Evolutionary conservation across 2,888 invertebrate genomes (phyloP).

Genomic region (Drosophila rubida): DNA sequence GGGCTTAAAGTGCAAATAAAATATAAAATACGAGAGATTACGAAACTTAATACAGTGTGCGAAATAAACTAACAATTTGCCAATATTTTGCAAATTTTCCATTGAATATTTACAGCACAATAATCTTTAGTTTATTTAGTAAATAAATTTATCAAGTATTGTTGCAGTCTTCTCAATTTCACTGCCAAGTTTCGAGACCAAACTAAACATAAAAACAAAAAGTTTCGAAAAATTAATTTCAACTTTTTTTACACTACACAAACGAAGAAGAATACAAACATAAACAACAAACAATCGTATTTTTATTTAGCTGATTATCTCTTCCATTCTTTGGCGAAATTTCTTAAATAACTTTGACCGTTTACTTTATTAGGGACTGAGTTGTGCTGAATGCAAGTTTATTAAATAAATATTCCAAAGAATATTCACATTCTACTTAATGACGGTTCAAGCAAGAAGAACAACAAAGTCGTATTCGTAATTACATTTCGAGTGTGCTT

Average conservation of each 20-base stretch:
- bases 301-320: background rate
- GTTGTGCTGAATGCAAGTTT: conserved; percentile 2
- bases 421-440: conserved; percentile 44
- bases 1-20: background rate
- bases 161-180: too few relatives aligned
- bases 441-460: conserved; percentile 13
- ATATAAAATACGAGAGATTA: background rate
- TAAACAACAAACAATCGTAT: too few relatives aligned
- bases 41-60: too few relatives aligned
- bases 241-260: too few relatives aligned
- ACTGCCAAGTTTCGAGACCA: background rate
- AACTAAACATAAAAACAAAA: background rate
- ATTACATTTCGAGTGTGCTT: conserved; percentile 68
- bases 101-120: background rate
- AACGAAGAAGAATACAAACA: too few relatives aligned
- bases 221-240: background rate
- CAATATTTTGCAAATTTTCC: background rate
- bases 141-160: too few relatives aligned
- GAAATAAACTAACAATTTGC: background rate
- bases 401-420: conserved; percentile 31
- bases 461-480: conserved; percentile 46
- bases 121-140: too few relatives aligned
- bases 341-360: background rate
- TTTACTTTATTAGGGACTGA: background rate
- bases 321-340: background rate